Base-by-base conservation (phyloP, 2,113 vertebrate species). In the Tenebrosternarchus preto region DNA sequence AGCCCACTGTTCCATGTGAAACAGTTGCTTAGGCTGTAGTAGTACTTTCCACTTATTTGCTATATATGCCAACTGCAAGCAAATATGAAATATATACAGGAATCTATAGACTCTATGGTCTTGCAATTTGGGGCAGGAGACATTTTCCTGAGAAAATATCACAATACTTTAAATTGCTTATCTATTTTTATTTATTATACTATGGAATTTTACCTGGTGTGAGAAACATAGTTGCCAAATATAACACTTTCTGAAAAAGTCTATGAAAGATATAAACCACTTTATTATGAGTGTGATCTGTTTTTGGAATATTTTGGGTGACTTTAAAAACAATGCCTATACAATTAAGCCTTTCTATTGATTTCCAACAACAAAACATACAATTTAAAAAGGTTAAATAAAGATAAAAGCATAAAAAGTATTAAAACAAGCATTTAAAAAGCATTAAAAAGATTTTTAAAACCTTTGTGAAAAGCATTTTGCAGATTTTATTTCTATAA, bases 1-100 rank as follows among this genome's bases (percentile, higher is more conserved):
- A 80, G 60, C 70, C 60, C 61, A 80, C 22, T 74, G 46, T 80
- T 80, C 61, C 71, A 73, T 67, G n/a, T 73, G 60, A 80, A 74
- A 61, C 16, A 46, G 16, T 46, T 80, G 46, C 24, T 73, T 53
- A 67, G 39, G 60, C 29, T 57, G 71, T 61, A 59, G 71, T 80
- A 20, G 71, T 80, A 75, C 71, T 59, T 74, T 73, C 50, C 16
- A 80, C 74, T 67, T 64, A 75, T 72, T 79, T 80, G 22, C 16
- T 33, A 43, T 64, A 75, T 72, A 76, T 80, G 22, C 16, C 43
- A 43, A 29, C 17, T 31, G 50, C 68, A 46, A 69, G 60, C 57
- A 73, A 69, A 77, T 73, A 77, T 53, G 24, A 59, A 1, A 50
- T 73, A 72, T 77, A 73, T 80, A 39, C 24, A 68, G 19, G 27